Base-by-base conservation (phyloP, 2,797 vertebrate genomes). In the Leptodactylus fallax region DNA sequence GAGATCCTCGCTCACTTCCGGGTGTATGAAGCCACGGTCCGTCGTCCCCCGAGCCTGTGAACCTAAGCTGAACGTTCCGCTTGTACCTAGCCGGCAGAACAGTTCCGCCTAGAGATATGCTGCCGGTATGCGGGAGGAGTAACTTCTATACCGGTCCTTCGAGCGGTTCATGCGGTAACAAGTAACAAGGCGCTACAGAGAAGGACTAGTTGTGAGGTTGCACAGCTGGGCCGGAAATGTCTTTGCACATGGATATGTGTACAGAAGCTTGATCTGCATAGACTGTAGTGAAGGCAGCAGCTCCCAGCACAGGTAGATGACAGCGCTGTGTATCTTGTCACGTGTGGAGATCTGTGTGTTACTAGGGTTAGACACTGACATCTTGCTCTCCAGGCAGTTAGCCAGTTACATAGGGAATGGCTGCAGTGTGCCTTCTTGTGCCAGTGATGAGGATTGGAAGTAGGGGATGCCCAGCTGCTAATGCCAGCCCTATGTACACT, bases 1-100 rank as follows among this genome's bases (percentile, higher is more conserved):
- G 13, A 9, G 17, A 36, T 82, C 16, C 23, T 3, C 11, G 21
- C 56, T 16, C 9, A 85, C 83, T 85, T 85, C 83, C 83, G 83
- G 83, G 56, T 76, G 36, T 45, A 63, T 10, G 71, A 21, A 36
- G 36, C 27, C 36, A 8, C 21, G 19, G 67, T 60, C 51, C 56
- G 3, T 12, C 3, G 7, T 77, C 61, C 83, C 72, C 67, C 36
- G 23, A 0, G 3, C 25, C 45, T 56, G 36, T 9, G 16, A 63
- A 23, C 56, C 8, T 0, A 14, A 17, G 45, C 47, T 51, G 0
- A 78, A 78, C 72, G 83, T 85, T 85, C 72, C 83, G 72, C 45
- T 10, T 53, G 45, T 49, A 2, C 12, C 9, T 25, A 12, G 56
- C 0, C 11, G 11, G n/a, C 0, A 23, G 69, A 58, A 36, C 21